Base-by-base conservation (phyloP, 2,888 invertebrate genomes). In the Anarsia innoxiella region DNA sequence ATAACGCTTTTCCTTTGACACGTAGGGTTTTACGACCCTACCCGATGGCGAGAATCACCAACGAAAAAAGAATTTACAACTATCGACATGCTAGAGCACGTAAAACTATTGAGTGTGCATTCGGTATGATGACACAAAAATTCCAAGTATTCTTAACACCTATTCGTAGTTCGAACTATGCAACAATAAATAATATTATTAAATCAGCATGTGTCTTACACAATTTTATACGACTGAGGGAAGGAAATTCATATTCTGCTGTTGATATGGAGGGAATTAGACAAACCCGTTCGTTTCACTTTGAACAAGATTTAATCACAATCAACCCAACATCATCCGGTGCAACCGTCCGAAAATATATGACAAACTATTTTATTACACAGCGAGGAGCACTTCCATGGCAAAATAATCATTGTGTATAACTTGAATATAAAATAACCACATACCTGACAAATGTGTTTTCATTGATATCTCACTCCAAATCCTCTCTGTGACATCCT, bases 51-150 rank as follows among this genome's bases (percentile, higher is more conserved):
- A n/a, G n/a, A n/a, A n/a, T n/a, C n/a, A n/a, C n/a, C n/a, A n/a
- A n/a, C n/a, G n/a, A n/a, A n/a, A n/a, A n/a, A n/a, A n/a, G n/a
- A n/a, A n/a, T n/a, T n/a, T n/a, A n/a, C n/a, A n/a, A n/a, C n/a
- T n/a, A n/a, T n/a, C n/a, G n/a, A n/a, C n/a, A n/a, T n/a, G n/a
- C n/a, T n/a, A n/a, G n/a, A 12, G 42, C 33, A 40, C 35, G 41
- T 12, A 41, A 44, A 41, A 44, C 37, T 33, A 44, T 40, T 41
- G 41, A 45, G 23, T 45, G 44, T 37, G 31, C 31, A 29, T 45
- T 45, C 35, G 45, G 42, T 11, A 45, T 42, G 44, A 37, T 45
- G 44, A 30, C 41, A 23, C 37, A 41, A 32, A 44, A 44, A 23
- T 44, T 45, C 31, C 37, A 37, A 37, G 41, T 41, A 16, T 35